Evolutionary conservation across 2,888 invertebrate genomes (phyloP), one percentile per base, ranked within the genome.

Genomic region (Anthrax anthrax): DNA sequence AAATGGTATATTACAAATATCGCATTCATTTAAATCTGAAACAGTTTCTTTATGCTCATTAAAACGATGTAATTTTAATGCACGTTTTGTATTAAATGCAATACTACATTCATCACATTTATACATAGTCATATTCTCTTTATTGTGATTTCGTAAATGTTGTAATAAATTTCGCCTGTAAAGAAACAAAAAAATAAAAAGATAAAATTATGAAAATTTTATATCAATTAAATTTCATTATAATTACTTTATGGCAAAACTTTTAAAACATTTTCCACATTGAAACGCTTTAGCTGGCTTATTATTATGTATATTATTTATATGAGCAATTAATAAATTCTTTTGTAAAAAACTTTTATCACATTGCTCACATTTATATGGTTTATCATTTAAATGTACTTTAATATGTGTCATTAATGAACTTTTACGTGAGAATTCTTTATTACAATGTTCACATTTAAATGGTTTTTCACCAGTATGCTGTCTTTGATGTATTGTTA

Each of bases 201-300:
- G 13, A 13, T 13, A 27, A 18, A 14, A 34, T n/a, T n/a, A n/a
- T n/a, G 17, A 42, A 18, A 17, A 18, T 17, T 27, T 19, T 40
- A 40, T 16, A 2, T 19, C 13, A 39, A 39, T 6, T 18, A 18
- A 14, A 39, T 18, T n/a, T 12, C 3, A 12, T 16, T 4, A 10
- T 16, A 29, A 55, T 50, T 57, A 62, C 61, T 60, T 61, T 14
- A 61, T 57, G 12, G 59, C 57, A 50, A 61, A 62, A 44, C 57
- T 60, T 54, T 61, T 62, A 37, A 57, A 60, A 49, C 62, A 62
- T 49, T 56, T 59, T 6, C 58, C 56, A 43, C 61, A 61, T 47
- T 61, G 60, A 50, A 56, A 62, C 39, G 38, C 47, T 37, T 54
- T 54, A 9, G 37, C 17, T 14, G 45, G 41, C 18, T 46, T 40